A percentile compares a stretch with the other conserved stretches of the same genome.
These are phyloP conservation scores for Peromyscus polionotus DNA, from an alignment of 2,113 vertebrate genomes.

Conservation along the genomic window DNA sequence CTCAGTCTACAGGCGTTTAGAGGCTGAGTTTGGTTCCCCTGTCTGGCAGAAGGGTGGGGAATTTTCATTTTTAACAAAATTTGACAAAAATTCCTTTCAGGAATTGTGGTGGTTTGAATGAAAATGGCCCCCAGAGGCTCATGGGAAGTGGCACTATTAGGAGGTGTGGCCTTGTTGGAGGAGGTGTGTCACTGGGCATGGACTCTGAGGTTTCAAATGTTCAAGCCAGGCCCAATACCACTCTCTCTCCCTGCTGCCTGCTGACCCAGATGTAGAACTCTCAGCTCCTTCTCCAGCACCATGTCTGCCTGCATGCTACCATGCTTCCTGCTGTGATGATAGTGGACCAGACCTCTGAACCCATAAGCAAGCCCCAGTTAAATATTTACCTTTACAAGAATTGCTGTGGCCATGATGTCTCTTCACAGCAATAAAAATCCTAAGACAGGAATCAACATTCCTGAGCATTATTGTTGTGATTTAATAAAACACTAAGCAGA, in stretches of 20 bases:
- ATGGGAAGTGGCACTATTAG: background rate
- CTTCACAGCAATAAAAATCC: background rate
- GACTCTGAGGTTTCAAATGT: background rate
- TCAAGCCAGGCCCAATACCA: background rate
- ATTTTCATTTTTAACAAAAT: conserved; percentile 2
- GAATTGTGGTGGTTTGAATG: background rate
- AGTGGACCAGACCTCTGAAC: background rate
- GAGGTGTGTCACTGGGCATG: background rate
- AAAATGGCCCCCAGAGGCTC: background rate
- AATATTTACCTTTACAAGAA: background rate
- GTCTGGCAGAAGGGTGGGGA: background rate
- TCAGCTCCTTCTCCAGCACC: background rate
- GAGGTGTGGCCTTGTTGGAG: background rate
- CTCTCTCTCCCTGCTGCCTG: background rate
- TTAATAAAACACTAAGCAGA: background rate
- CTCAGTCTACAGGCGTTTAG: conserved; percentile 41
- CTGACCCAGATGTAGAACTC: background rate
- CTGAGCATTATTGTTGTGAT: background rate
- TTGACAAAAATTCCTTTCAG: conserved; percentile 1
- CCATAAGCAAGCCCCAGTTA: background rate
- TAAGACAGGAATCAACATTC: background rate
- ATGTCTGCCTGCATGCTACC: background rate
- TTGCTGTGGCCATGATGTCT: background rate
- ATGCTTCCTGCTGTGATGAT: background rate
- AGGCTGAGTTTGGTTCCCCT: background rate